Conservation (phyloP, 1,140 invertebrate genomes). For the Macrostomum lignano region DNA sequence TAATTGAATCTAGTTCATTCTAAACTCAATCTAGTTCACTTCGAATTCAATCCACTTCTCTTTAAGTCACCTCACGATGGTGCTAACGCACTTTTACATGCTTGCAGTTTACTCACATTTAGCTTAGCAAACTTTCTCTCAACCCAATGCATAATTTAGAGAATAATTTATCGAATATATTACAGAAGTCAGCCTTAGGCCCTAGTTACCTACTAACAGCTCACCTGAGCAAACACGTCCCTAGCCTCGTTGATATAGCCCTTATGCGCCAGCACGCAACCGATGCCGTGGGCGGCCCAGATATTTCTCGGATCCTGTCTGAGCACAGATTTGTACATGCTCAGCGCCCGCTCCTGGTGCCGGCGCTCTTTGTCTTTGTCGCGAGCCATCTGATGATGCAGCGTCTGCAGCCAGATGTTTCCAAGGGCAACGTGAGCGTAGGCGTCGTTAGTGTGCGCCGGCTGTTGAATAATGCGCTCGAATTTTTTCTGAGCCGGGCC, state of each 20-base stretch:
- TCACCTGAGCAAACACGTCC: conserved; percentile 93
- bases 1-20: too few relatives aligned
- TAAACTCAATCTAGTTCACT: too few relatives aligned
- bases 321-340: conserved; percentile 72
- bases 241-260: conserved; percentile 79
- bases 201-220: too few relatives aligned
- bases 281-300: conserved; percentile 93
- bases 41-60: too few relatives aligned
- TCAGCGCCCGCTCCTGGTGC: conserved; percentile 45
- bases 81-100: too few relatives aligned
- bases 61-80: too few relatives aligned
- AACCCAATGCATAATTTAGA: too few relatives aligned
- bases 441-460: conserved; percentile 53
- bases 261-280: conserved; percentile 35
- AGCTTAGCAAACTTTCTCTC: too few relatives aligned
- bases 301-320: conserved; percentile 76
- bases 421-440: conserved; percentile 83
- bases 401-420: conserved; percentile 86
- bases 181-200: too few relatives aligned
- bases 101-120: too few relatives aligned
- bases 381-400: conserved; percentile 56
- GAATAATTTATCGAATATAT: too few relatives aligned
- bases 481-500: conserved; percentile 96
- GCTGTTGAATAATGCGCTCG: conserved; percentile 52
- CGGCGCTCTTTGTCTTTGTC: conserved; percentile 49